phyloP scores from a whole-genome alignment of 35 echinoderm and acorn worm species.

The Diadema setosum region DNA sequence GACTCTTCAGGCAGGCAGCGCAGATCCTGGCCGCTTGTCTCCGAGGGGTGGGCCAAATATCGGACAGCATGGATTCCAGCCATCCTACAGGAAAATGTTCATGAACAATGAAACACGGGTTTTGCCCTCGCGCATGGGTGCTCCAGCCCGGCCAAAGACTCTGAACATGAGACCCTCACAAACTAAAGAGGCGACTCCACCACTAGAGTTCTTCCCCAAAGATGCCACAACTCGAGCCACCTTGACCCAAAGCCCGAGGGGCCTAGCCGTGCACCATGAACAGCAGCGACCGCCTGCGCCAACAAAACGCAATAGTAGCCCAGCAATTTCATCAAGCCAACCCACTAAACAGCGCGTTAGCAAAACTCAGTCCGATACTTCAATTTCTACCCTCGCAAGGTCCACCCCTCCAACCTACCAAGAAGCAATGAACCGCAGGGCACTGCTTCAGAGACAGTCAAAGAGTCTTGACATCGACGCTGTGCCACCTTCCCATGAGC shows the following conservation, averaged over 20 bases:
- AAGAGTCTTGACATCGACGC: conserved; percentile 16
- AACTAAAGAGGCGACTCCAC: conserved; percentile 23
- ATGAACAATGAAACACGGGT: not conserved
- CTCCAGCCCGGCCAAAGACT: not conserved
- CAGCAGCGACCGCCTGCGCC: not conserved
- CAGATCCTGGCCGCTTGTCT: not conserved
- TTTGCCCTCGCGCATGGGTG: not conserved
- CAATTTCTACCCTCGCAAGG: not conserved
- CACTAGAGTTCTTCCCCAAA: conserved; percentile 72
- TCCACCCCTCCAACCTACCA: conserved; percentile 65
- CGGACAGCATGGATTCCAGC: conserved; percentile 9
- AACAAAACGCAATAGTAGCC: not conserved
- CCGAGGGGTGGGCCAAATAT: not conserved
- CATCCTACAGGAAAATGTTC: conserved; percentile 4
- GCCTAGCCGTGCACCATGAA: conserved; percentile 19
- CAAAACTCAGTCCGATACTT: not conserved
- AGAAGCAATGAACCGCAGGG: conserved; percentile 67
- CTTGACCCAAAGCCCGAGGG: not conserved
- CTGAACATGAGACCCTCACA: not conserved
- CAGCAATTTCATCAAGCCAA: not conserved
- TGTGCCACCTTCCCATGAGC: not conserved
- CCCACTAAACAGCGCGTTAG: not conserved
- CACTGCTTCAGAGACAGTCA: conserved; percentile 26
- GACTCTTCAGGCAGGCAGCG: not conserved
- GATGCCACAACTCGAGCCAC: conserved; percentile 51